Evolutionary conservation across 2,888 invertebrate genomes (phyloP), one percentile per base, ranked within the genome.

Genomic region (Tryphoninae sp.): DNA sequence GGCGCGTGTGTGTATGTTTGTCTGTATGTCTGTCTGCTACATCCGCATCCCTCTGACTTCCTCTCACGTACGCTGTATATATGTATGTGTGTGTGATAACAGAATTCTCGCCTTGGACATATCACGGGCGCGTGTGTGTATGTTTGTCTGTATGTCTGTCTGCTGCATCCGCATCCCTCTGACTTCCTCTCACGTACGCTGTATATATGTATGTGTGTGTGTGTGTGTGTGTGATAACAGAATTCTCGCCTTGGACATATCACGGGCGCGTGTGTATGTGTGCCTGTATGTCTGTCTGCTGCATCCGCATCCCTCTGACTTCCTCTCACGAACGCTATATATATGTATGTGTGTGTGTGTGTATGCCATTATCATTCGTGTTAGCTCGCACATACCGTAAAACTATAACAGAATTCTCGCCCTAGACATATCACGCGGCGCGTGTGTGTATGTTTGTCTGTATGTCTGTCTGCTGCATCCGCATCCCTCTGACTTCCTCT

Each of bases 41-140:
- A 1, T 26, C 2, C 26, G 2, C 0, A 26, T 26, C 26, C 26
- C 2, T 26, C 26, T 2, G 33, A 6, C 33, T 33, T 7, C 33
- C 6, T 0, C 33, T 33, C 45, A 13, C 45, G 13, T 9, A 45
- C 45, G 7, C n/a, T 16, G 4, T 19, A 2, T 16, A 49, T 45
- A 45, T 22, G 26, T 51, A 55, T 73, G 51, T 42, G 77, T 61
- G 33, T n/a, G n/a, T n/a, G n/a, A 49, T n/a, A 65, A 81, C 78
- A 65, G 45, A 81, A 69, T 42, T 77, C 55, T 59, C 71, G 49
- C 51, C 40, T 59, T 67, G 33, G 73, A 55, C 49, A 69, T 68
- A 51, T n/a, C 64, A 49, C 68, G 40, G 62, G 42, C 72, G 19
- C 16, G 13, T 33, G 33, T 33, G 33, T 33, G 33, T 33, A 4